Evolutionary conservation across 1,140 invertebrate genomes (phyloP), one percentile per base, ranked within the genome.

Genomic region (Eulimnadia texana): DNA sequence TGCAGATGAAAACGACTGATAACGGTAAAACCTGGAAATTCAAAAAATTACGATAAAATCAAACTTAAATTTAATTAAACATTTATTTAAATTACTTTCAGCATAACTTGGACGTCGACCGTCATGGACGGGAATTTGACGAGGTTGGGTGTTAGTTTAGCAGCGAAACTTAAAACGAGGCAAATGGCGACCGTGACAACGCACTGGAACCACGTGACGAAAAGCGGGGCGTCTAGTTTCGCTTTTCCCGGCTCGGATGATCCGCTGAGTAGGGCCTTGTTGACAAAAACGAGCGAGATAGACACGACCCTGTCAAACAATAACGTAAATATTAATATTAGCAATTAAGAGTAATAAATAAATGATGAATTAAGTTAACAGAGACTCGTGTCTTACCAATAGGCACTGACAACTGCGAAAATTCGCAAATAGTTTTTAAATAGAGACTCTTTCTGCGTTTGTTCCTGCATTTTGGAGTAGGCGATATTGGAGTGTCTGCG

Each of bases 151-250:
- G 83, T 83, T 3, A 79, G 70, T 64, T 74, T 76, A 19, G 81
- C 77, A 2, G 80, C 47, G 69, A 49, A 67, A 72, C 69, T 84
- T 87, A 94, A 75, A 3, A 76, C 58, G 28, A 83, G 75, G 73
- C 93, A 98, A 62, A 98, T 83, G n/a, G 78, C 56, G 11, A 91
- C 83, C 28, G 90, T 90, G 1, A 94, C 80, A 42, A 96, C 69
- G 74, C 95, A 98, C 76, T 99, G 97, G 72, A 87, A 98, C 86
- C 94, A 98, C 50, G 93, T 97, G 55, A 99, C 84, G 75, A 99
- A 99, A 59, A 99, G 75, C 0, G 97, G 95, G 1, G 95, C 94
- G 71, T 98, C 83, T 59, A 98, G 76, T 72, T 91, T 79, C 13
- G 54, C 50, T 50, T 56, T 50, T 27, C 58, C 54, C n/a, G n/a